Conservation (phyloP, 1,140 invertebrate species). For the Ceratosolen fusciceps region DNA sequence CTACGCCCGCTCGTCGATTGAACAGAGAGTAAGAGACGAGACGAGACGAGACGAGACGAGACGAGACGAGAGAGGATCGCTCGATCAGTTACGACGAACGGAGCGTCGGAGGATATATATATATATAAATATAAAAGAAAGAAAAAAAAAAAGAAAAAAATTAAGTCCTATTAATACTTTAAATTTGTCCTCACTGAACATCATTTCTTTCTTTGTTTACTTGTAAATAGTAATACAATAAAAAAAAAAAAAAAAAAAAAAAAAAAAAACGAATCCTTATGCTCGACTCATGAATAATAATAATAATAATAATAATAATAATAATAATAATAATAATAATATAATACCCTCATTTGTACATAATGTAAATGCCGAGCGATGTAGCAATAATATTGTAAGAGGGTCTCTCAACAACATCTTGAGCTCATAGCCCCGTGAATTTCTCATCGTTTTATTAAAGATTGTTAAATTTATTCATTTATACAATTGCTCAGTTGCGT, state of each 20-base stretch:
- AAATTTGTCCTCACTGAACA: slow-evolving; percentile 45
- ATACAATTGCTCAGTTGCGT: slow-evolving; percentile 71
- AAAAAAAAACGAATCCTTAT: slow-evolving; percentile 48
- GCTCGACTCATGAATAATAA: slow-evolving; percentile 43
- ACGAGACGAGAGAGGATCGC: neutral
- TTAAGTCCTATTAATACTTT: slow-evolving; percentile 41
- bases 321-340: too few species aligned
- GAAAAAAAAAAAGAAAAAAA: slow-evolving; percentile 44
- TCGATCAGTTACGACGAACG: neutral
- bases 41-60: too few species aligned
- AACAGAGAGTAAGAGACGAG: slow-evolving; percentile 11
- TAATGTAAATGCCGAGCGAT: slow-evolving; percentile 46
- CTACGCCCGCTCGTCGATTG: neutral
- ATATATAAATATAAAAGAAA: too few species aligned
- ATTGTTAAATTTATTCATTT: slow-evolving; percentile 74
- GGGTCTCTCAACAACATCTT: slow-evolving; percentile 33
- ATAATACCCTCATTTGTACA: slow-evolving; percentile 49
- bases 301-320: too few species aligned
- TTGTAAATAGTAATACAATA: slow-evolving; percentile 50
- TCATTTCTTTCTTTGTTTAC: slow-evolving; percentile 49
- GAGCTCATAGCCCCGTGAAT: slow-evolving; percentile 49
- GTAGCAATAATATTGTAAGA: slow-evolving; percentile 43
- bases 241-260: slow-evolving; percentile 50
- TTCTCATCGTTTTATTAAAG: slow-evolving; percentile 72
- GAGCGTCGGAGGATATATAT: slow-evolving; percentile 35